phyloP scores from a whole-genome alignment of 2,888 invertebrate species.

The Mechanitis messenoides region DNA sequence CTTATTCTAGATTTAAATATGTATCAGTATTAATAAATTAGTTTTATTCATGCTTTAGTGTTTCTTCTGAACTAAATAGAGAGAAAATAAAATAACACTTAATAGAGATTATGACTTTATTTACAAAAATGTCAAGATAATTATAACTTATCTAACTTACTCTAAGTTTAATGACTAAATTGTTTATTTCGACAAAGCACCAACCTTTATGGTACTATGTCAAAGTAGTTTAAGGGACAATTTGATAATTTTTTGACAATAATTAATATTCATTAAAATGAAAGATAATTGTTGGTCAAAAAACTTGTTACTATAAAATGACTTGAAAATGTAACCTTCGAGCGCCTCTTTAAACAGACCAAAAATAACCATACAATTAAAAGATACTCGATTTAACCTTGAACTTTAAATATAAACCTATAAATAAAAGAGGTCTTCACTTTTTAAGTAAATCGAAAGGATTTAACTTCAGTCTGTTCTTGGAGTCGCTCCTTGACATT shows the following conservation, averaged over 20 bases:
- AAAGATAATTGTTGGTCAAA: constrained; percentile 37
- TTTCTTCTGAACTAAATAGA: neutral
- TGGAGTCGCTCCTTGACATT: constrained; percentile 72
- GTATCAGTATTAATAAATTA: neutral
- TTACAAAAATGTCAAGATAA: constrained; percentile 32
- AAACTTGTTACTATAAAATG: constrained; percentile 22
- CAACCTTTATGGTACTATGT: constrained; percentile 55
- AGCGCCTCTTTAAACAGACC: constrained; percentile 64
- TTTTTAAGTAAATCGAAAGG: constrained; percentile 55
- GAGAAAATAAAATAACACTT: neutral
- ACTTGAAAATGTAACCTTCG: constrained; percentile 28
- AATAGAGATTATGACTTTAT: constrained; percentile 28
- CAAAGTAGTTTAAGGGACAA: constrained; percentile 50
- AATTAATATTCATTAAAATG: constrained; percentile 33
- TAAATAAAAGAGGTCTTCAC: constrained; percentile 41
- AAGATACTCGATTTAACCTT: neutral
- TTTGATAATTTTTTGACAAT: constrained; percentile 55
- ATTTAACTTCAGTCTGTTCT: constrained; percentile 69
- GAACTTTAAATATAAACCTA: constrained; percentile 16
- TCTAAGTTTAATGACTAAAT: constrained; percentile 55
- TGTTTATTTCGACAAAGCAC: constrained; percentile 61
- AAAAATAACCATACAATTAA: neutral
- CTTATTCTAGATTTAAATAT: neutral
- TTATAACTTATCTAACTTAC: constrained; percentile 29
- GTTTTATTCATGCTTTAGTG: neutral